Conservation (phyloP, 2,113 vertebrate species). For the Gopherus flavomarginatus region DNA sequence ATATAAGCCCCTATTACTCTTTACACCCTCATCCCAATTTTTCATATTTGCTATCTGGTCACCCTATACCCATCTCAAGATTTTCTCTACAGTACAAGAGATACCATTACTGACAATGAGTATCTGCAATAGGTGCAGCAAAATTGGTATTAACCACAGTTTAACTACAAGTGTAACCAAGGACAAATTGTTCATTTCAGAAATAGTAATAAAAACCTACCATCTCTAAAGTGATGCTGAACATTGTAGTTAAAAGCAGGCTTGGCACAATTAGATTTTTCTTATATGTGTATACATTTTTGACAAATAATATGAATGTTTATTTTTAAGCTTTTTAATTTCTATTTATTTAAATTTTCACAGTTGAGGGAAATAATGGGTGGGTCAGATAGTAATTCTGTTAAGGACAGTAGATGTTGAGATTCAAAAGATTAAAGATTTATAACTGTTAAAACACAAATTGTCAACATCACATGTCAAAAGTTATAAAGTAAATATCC, state of each 20-base stretch:
- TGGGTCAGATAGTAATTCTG: not conserved
- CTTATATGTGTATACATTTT: not conserved
- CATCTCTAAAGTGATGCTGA: not conserved
- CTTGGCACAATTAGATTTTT: not conserved
- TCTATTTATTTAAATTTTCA: not conserved
- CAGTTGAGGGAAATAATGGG: not conserved
- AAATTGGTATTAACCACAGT: not conserved
- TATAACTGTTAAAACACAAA: not conserved
- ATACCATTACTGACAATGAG: not conserved
- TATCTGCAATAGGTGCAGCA: not conserved
- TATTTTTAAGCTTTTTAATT: not conserved
- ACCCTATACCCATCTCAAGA: not conserved
- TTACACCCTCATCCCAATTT: not conserved
- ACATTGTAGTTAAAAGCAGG: not conserved
- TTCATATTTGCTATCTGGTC: not conserved
- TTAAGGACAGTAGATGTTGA: not conserved
- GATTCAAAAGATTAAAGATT: not conserved
- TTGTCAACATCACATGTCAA: not conserved
- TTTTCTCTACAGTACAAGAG: not conserved
- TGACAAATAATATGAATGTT: not conserved
- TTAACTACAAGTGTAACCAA: not conserved
- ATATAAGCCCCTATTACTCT: not conserved
- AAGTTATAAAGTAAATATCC: not conserved
- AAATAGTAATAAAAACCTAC: not conserved
- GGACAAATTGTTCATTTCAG: not conserved